phyloP scores from a whole-genome alignment of 2,888 invertebrate species.

The Mythimna albipuncta region DNA sequence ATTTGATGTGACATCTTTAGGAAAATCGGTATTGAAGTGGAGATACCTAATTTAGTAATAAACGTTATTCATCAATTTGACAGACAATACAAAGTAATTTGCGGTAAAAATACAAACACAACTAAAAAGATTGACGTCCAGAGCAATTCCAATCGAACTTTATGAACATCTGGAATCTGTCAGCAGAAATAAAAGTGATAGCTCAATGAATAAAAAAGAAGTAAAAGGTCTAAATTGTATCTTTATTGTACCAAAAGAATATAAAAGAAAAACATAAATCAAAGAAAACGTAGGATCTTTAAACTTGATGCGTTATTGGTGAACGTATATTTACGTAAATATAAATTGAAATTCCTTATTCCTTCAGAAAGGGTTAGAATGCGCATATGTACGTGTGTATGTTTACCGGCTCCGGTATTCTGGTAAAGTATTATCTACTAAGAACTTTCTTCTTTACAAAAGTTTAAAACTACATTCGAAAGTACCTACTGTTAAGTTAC shows the following conservation, averaged over 20 bases:
- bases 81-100: slow-evolving; percentile 21
- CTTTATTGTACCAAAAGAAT: slow-evolving; percentile 57
- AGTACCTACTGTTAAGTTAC: slow-evolving; percentile 29
- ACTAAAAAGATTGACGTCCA: slow-evolving; percentile 42
- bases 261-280: slow-evolving; percentile 44
- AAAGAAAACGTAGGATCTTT: slow-evolving; percentile 34
- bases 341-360: slow-evolving; percentile 31
- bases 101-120: slow-evolving; percentile 38
- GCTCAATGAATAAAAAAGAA: slow-evolving; percentile 65
- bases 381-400: slow-evolving; percentile 13
- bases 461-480: slow-evolving; percentile 55
- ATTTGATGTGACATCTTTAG: too few relatives aligned
- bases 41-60: neutral
- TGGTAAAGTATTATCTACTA: slow-evolving; percentile 29
- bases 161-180: slow-evolving; percentile 55
- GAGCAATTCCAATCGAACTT: slow-evolving; percentile 25
- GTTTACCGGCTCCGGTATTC: slow-evolving; percentile 12
- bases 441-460: slow-evolving; percentile 42
- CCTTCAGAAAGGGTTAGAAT: slow-evolving; percentile 35
- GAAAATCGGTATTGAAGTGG: too few relatives aligned
- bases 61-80: neutral
- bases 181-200: slow-evolving; percentile 64
- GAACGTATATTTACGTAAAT: slow-evolving; percentile 23
- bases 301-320: slow-evolving; percentile 34
- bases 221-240: slow-evolving; percentile 61